Percentiles rank a stretch among this genome's conserved stretches.
These are phyloP conservation scores for Campylorhamphus procurvoides DNA, from an alignment of 2,113 vertebrate species.

Conservation along the genomic window DNA sequence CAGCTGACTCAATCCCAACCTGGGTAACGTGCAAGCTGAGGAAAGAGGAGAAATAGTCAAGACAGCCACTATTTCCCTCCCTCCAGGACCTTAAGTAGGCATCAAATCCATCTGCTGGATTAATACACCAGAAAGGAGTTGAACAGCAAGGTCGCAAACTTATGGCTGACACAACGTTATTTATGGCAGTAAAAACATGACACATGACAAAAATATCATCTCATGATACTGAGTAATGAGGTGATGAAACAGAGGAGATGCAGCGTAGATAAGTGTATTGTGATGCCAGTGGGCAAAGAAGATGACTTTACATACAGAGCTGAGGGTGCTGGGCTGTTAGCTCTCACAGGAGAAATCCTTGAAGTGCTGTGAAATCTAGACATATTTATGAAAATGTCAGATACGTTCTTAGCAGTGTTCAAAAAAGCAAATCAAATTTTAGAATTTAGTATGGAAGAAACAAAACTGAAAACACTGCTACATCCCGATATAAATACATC, in stretches of 20 bases:
- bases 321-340: not conserved
- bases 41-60: not conserved
- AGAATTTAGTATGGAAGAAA: not conserved
- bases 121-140: not conserved
- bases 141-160: constrained; percentile 16
- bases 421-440: not conserved
- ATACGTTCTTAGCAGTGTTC: not conserved
- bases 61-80: not conserved
- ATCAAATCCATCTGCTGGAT: not conserved
- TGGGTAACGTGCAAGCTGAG: not conserved
- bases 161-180: not conserved
- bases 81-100: not conserved
- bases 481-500: not conserved
- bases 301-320: not conserved
- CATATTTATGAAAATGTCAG: not conserved
- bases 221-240: constrained; percentile 22
- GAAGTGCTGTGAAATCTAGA: not conserved
- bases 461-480: not conserved
- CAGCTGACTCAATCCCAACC: not conserved
- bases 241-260: not conserved
- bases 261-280: not conserved
- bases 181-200: constrained; percentile 11
- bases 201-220: not conserved
- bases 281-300: not conserved
- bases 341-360: not conserved